Percentiles rank a stretch among this genome's conserved stretches.
Conservation (phyloP, 2,797 vertebrate species). For the Amphiprion clarkii region DNA sequence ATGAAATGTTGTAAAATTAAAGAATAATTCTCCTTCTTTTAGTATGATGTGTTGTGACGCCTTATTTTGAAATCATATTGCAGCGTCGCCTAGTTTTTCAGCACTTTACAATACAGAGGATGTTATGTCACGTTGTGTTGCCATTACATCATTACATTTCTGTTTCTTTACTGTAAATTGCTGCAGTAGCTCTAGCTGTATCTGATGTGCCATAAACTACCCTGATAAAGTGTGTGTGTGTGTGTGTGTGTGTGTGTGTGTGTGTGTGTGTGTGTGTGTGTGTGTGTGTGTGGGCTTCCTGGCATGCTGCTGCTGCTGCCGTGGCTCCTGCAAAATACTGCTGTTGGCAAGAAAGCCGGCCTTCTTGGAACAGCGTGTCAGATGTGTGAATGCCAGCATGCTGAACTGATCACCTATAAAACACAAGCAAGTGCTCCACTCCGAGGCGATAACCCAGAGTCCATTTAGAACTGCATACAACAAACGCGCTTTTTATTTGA, state of each 20-base stretch:
- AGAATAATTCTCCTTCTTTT: too few species aligned
- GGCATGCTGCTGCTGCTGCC: conserved; percentile 39
- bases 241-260: conserved; percentile 20
- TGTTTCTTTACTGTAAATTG: background rate
- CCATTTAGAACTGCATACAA: background rate
- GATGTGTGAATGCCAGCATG: conserved; percentile 28
- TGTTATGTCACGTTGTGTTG: too few species aligned
- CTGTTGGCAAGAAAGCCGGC: conserved; percentile 29
- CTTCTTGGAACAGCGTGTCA: conserved; percentile 28
- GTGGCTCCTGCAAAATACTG: conserved; percentile 37
- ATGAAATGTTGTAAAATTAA: too few species aligned
- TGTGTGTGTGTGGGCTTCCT: conserved; percentile 33
- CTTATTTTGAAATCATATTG: too few species aligned
- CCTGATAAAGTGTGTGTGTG: conserved; percentile 15
- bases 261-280: conserved; percentile 15
- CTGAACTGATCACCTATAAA: conserved; percentile 38
- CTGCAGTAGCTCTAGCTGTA: conserved; percentile 6
- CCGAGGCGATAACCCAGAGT: background rate
- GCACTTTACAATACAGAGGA: too few species aligned
- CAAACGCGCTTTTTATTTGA: conserved; percentile 1
- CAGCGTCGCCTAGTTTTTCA: background rate
- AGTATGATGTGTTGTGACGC: too few species aligned
- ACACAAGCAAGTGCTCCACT: conserved; percentile 4
- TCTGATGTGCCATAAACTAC: conserved; percentile 31
- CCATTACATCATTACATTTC: background rate